Base-by-base conservation (phyloP, 2,797 vertebrate species). In the Rhynchotus rufescens region DNA sequence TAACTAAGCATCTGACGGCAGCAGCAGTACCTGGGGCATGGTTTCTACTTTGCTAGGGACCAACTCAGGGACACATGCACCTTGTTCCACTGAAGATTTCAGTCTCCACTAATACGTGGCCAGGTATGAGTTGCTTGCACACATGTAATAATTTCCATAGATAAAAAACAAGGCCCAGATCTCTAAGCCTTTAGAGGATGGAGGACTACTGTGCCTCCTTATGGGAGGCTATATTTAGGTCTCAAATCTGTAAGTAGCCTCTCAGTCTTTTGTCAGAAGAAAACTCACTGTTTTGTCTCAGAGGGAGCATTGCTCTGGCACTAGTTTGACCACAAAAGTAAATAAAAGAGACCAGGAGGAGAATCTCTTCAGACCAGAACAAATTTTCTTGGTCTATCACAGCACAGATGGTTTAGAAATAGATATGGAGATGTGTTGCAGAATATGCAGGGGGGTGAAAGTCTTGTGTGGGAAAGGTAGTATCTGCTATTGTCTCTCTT, bases 61-160 rank as follows among this genome's bases (percentile, higher is more conserved):
- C 25, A 21, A 16, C 6, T 34, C 34, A 42, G 38, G 6, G 30
- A 6, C 0, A 0, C 8, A 13, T 38, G 20, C 9, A 5, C 4
- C 78, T 47, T 59, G 47, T 42, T 25, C 34, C 59, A 28, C 25
- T 42, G 9, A n/a, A 56, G 9, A 28, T 77, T 80, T 72, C 42
- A 42, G 56, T 59, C 17, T 68, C 59, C 28, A 10, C 26, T 15
- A 28, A 7, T 19, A 7, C 0, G 3, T 34, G 68, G 56, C 42
- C 32, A 56, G 47, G 28, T 51, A 22, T 10, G 12, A 87, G 34
- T n/a, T 0, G 2, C 32, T 60, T 32, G 38, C 40, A 12, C 28
- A 36, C 40, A 36, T 30, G 4, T 4, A 20, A 42, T 0, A 9
- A 51, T 25, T 20, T 64, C 20, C 40, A 42, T 1, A 16, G 22